These are phyloP conservation scores for Spheniscus mendiculus DNA, from an alignment of 2,113 vertebrate genomes.

Conservation along the genomic window DNA sequence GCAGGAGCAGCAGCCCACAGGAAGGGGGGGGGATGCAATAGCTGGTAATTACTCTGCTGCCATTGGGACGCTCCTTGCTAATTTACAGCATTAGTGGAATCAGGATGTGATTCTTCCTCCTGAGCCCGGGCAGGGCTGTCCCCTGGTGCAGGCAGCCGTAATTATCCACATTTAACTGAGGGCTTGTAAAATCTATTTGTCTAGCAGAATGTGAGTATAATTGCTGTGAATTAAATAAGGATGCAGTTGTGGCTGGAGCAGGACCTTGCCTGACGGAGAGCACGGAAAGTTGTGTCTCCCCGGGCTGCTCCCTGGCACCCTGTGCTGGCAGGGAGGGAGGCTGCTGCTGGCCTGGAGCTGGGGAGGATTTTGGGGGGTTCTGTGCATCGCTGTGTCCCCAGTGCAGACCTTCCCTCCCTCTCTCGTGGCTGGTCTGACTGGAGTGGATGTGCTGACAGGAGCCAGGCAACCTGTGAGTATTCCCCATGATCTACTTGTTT, in stretches of 20 bases:
- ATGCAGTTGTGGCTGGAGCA: background rate
- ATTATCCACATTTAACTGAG: slow-evolving; percentile 56
- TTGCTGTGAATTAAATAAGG: slow-evolving; percentile 29
- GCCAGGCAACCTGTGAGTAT: background rate
- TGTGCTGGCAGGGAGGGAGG: rapidly evolving
- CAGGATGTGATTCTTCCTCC: slow-evolving; percentile 1
- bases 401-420: background rate
- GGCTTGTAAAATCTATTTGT: slow-evolving; percentile 68
- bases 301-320: background rate
- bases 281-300: background rate
- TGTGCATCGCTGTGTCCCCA: rapidly evolving
- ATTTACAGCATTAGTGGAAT: slow-evolving; percentile 51
- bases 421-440: background rate
- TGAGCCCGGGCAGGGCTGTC: background rate
- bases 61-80: slow-evolving; percentile 72
- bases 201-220: slow-evolving; percentile 29
- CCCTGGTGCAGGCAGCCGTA: slow-evolving; percentile 8
- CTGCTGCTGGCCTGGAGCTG: background rate
- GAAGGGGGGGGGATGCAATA: slow-evolving; percentile 35
- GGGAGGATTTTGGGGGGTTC: background rate
- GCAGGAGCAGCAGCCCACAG: background rate
- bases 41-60: slow-evolving; percentile 74
- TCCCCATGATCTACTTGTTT: background rate
- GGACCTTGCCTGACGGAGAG: background rate
- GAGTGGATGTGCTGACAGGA: background rate